These are phyloP conservation scores for Scophthalmus maximus DNA, from an alignment of 2,113 vertebrate species.

Conservation along the genomic window DNA sequence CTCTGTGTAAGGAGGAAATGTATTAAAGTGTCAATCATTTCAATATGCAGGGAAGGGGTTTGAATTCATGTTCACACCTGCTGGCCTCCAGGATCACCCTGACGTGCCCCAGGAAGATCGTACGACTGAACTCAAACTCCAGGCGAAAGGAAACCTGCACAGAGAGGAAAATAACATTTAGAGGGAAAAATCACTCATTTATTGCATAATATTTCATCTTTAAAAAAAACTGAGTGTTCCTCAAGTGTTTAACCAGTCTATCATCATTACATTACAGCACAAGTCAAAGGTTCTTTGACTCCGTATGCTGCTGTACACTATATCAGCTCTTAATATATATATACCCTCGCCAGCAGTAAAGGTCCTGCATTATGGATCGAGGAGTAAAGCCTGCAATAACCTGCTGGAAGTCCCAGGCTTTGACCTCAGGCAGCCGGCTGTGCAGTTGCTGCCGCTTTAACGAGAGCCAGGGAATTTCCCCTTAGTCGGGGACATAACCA, in stretches of 20 bases:
- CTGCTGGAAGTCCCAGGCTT: slow-evolving; percentile 40
- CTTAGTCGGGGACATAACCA: slow-evolving; percentile 26
- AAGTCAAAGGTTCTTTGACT: slow-evolving; percentile 17
- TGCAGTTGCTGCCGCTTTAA: slow-evolving; percentile 35
- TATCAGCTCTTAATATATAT: too few relatives aligned
- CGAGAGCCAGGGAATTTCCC: slow-evolving; percentile 40
- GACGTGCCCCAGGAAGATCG: slow-evolving; percentile 86
- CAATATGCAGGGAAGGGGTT: background rate
- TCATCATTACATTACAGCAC: background rate
- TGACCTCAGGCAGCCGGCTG: slow-evolving; percentile 32
- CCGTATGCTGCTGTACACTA: slow-evolving; percentile 5
- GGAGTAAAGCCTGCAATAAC: slow-evolving; percentile 59
- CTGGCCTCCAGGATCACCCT: slow-evolving; percentile 84
- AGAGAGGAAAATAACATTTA: background rate
- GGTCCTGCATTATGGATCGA: slow-evolving; percentile 31
- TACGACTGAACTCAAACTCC: slow-evolving; percentile 95
- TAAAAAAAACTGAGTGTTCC: background rate
- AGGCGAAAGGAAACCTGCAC: slow-evolving; percentile 90
- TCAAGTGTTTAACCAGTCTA: background rate
- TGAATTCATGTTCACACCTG: slow-evolving; percentile 81
- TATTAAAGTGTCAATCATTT: accelerated
- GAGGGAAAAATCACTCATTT: slow-evolving; percentile 8
- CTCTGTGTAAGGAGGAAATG: background rate
- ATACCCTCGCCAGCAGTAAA: slow-evolving; percentile 18
- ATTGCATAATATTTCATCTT: background rate